phyloP scores from a whole-genome alignment of 2,797 vertebrate species.

The Mus minutoides region DNA sequence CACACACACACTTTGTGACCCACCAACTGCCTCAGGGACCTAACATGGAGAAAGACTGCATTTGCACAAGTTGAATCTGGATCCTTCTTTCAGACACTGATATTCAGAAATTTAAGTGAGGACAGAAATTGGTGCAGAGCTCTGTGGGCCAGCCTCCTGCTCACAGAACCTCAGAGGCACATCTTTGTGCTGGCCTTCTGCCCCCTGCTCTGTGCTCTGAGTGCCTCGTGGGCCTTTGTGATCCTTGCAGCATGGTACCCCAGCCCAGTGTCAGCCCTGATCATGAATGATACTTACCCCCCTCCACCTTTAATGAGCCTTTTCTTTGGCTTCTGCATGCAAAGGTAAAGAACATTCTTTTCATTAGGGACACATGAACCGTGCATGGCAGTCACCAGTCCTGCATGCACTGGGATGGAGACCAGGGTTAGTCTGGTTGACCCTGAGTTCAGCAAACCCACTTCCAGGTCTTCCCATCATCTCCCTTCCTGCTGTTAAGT shows the following conservation, averaged over 20 bases:
- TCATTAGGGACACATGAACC: neutral
- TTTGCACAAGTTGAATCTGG: neutral
- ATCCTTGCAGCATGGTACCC: neutral
- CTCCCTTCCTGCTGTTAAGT: neutral
- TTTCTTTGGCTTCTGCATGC: neutral
- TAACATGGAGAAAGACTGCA: neutral
- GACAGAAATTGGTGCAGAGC: neutral
- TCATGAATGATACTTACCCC: neutral
- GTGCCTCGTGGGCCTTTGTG: neutral
- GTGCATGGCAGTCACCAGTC: neutral
- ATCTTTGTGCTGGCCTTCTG: neutral
- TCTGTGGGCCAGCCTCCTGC: neutral
- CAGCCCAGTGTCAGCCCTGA: too few relatives aligned
- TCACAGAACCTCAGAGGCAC: neutral
- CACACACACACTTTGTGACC: neutral
- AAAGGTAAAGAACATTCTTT: neutral
- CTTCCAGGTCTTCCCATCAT: neutral
- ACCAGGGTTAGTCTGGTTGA: neutral
- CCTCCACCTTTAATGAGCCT: neutral
- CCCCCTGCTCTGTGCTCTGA: neutral
- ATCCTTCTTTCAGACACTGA: neutral
- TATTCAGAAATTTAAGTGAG: conserved; percentile 6
- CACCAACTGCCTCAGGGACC: neutral
- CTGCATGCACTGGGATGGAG: neutral
- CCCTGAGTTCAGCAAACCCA: neutral